These are phyloP conservation scores for Synanthedon andrenaeformis DNA, from an alignment of 2,888 invertebrate genomes.

Conservation along the genomic window DNA sequence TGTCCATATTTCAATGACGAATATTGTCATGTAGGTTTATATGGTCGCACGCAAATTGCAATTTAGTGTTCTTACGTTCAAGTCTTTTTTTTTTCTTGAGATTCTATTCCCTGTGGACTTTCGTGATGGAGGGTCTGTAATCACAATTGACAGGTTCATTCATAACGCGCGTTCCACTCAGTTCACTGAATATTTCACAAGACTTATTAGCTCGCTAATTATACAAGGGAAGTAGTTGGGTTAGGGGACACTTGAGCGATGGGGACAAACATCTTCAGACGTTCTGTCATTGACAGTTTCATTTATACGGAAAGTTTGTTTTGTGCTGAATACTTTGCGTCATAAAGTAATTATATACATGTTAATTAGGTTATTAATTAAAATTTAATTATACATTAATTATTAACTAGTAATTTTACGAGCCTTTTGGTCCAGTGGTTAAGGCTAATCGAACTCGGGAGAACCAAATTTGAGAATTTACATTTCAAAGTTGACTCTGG, in stretches of 20 bases:
- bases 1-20: too few species aligned
- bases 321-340: neutral
- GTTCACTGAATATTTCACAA: constrained; percentile 47
- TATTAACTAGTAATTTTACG: too few species aligned
- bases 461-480: too few species aligned
- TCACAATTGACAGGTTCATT: constrained; percentile 49
- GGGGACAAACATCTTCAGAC: constrained; percentile 14
- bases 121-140: constrained; percentile 25
- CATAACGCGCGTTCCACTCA: constrained; percentile 20
- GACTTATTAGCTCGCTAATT: constrained; percentile 62
- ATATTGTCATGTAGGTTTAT: too few species aligned
- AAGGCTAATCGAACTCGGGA: too few species aligned
- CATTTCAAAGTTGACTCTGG: too few species aligned
- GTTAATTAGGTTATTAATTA: neutral
- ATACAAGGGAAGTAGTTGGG: constrained; percentile 55
- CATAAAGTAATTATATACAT: too few species aligned
- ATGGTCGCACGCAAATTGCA: too few species aligned
- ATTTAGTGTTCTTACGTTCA: too few species aligned
- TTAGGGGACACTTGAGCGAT: constrained; percentile 23
- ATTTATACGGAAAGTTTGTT: neutral
- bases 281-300: neutral
- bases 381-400: too few species aligned
- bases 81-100: neutral
- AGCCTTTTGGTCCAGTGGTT: too few species aligned
- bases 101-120: neutral